Base-by-base conservation (phyloP, 2,888 invertebrate genomes). In the Acronicta psi region DNA sequence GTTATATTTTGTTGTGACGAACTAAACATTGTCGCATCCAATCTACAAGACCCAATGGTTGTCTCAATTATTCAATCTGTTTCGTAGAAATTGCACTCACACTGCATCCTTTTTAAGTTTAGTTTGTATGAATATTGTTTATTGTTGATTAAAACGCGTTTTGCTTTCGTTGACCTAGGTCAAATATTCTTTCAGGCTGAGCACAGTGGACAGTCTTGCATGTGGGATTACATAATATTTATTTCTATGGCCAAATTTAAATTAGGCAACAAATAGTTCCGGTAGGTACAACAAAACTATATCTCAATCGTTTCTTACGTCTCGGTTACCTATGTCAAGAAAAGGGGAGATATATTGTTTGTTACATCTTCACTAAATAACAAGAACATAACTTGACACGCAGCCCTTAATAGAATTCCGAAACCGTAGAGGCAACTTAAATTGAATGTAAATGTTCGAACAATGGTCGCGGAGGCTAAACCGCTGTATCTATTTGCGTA, bases 401-500 rank as follows among this genome's bases (percentile, higher is more conserved):
- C 50, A 42, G 40, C 46, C 59, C 47, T 36, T 37, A 50, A 50
- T 42, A 45, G 49, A 31, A 64, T 53, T 44, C 67, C 11, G n/a
- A 14, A 16, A 38, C 42, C 72, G 43, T 64, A 20, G 42, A 65
- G 37, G 42, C 16, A 73, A 73, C 56, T 63, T 59, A 62, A 73
- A 73, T 73, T 63, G 70, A 68, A 73, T 68, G 59, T 53, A 51
- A 70, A 62, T 46, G 59, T 51, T 63, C 14, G 56, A 56, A 70
- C 70, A 73, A 69, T 63, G 56, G 46, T 63, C 69, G 58, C 17
- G 18, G 55, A 56, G 50, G 64, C 69, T 58, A 55, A 69, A 59
- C 76, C 63, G 40, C 60, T 69, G 60, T 68, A 64, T 73, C 62
- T 76, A 70, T 70, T 76, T 67, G 58, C 44, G 61, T 76, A 46